Base-by-base conservation (phyloP, 2,113 vertebrate species). In the Takifugu bimaculatus region DNA sequence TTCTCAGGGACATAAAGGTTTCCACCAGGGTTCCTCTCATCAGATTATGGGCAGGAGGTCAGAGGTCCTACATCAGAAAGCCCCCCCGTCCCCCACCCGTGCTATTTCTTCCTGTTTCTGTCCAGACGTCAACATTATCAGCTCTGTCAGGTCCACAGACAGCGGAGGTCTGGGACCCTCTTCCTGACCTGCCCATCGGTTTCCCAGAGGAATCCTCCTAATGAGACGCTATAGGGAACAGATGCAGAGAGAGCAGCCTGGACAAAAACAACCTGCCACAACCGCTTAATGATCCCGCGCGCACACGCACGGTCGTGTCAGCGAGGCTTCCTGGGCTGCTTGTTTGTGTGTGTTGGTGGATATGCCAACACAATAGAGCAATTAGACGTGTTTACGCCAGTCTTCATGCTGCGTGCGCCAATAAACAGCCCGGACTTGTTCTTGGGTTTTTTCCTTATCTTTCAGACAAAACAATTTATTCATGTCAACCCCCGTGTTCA, bases 141-240 rank as follows among this genome's bases (percentile, higher is more conserved):
- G 61, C 54, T 82, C 63, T 88, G 85, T 87, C 88, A 90, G 83
- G 72, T 84, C 56, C 78, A 68, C 74, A 83, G 80, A 86, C 81
- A 77, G 71, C 70, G 15, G 60, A 75, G 75, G 74, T 70, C 78
- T 59, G 67, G 57, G 83, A 80, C 80, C 86, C 74, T 71, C 56
- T 63, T 75, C 75, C 65, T 81, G 81, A 85, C 83, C 86, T 68
- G 79, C 77, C 70, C 65, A 79, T 81, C 75, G 48, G 62, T 39
- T 60, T 80, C 84, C 75, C 83, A 5, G 27, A 70, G 81, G 90
- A 81, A 85, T 81, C 74, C 72, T 74, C 54, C 76, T 89, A 86
- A 88, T 88, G 83, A 89, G 71, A 58, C 61, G 26, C 83, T 86
- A 88, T 83, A 59, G 79, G 77, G 83, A 89, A 81, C 88, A 89